These are phyloP conservation scores for Halichoerus grypus DNA, from an alignment of 2,113 vertebrate genomes.

Conservation along the genomic window DNA sequence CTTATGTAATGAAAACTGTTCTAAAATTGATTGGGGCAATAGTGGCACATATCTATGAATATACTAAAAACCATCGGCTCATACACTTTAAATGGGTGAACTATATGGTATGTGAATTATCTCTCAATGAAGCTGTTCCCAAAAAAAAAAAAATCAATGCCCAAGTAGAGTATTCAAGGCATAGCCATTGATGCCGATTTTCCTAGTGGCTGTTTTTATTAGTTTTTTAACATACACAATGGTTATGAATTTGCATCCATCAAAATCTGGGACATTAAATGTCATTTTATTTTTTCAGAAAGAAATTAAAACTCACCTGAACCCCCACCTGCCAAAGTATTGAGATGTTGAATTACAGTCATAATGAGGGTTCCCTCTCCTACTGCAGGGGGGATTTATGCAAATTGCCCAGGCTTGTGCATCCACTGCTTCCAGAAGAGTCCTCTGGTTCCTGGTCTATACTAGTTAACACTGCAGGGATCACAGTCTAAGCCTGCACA, in stretches of 20 bases:
- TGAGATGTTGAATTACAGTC: not conserved
- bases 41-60: not conserved
- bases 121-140: not conserved
- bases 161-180: not conserved
- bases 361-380: not conserved
- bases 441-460: not conserved
- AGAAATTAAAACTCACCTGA: slow-evolving; percentile 3
- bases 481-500: not conserved
- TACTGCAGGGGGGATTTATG: not conserved
- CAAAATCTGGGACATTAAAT: not conserved
- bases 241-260: not conserved
- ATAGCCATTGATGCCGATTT: not conserved
- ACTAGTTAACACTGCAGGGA: not conserved
- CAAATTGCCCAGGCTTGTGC: not conserved
- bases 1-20: not conserved
- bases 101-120: not conserved
- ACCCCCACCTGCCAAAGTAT: not conserved
- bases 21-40: not conserved
- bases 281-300: slow-evolving; percentile 41
- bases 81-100: not conserved
- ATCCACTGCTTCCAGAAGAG: not conserved
- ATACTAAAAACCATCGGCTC: not conserved
- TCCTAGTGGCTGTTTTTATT: not conserved
- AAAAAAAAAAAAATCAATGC: not conserved
- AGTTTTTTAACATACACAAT: not conserved